These are phyloP conservation scores for Pyrgilauda ruficollis DNA, from an alignment of 2,113 vertebrate genomes.

Conservation along the genomic window DNA sequence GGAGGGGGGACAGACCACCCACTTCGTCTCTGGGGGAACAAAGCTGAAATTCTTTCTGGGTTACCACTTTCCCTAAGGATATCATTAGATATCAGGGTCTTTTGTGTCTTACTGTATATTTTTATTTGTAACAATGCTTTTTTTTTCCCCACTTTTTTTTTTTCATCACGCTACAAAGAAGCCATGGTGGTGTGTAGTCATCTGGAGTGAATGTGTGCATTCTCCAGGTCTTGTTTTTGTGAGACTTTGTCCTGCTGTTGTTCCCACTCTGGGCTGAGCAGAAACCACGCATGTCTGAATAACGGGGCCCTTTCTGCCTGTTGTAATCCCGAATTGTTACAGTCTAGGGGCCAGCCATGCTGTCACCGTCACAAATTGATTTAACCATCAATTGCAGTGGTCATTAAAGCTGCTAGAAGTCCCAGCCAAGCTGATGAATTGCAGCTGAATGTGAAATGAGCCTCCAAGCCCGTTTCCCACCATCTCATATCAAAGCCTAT, in stretches of 20 bases:
- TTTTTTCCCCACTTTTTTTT: neutral
- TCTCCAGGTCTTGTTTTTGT: constrained; percentile 70
- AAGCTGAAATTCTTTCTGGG: constrained; percentile 69
- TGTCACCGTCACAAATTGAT: constrained; percentile 95
- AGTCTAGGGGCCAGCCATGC: constrained; percentile 85
- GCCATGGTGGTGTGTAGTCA: constrained; percentile 62
- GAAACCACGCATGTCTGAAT: constrained; percentile 78
- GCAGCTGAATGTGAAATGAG: constrained; percentile 86
- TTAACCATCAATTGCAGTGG: constrained; percentile 90
- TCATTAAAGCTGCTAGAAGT: constrained; percentile 84
- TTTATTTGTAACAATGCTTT: constrained; percentile 61
- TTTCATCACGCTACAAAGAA: constrained; percentile 24
- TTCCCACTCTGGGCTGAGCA: constrained; percentile 66
- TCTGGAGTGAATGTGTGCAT: constrained; percentile 71
- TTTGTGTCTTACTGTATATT: constrained; percentile 74
- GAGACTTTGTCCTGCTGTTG: constrained; percentile 75
- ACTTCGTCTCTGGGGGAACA: constrained; percentile 65
- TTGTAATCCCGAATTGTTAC: constrained; percentile 90
- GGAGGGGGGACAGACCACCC: constrained; percentile 74
- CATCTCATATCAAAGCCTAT: constrained; percentile 92
- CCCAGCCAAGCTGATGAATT: constrained; percentile 83
- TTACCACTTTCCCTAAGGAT: constrained; percentile 67
- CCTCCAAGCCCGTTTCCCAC: constrained; percentile 86
- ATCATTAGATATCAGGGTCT: constrained; percentile 61
- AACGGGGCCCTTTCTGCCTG: constrained; percentile 76